Conservation (phyloP, 1,140 invertebrate species). For the Carposina sasakii region DNA sequence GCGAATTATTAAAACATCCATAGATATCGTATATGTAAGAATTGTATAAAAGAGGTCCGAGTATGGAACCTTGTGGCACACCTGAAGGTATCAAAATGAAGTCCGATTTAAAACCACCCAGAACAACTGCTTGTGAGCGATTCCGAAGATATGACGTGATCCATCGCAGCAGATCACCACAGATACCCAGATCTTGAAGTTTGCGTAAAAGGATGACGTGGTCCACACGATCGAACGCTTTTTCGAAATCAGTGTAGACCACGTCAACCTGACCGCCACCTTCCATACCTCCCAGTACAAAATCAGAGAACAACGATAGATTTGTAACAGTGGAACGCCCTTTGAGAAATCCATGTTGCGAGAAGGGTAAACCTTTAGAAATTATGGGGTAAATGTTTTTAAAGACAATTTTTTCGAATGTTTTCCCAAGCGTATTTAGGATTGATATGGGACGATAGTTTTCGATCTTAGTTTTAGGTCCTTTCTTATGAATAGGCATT, state of each 20-base stretch:
- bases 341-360: conserved; percentile 16
- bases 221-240: conserved; percentile 28
- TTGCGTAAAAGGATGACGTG: not conserved
- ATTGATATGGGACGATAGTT: conserved; percentile 31
- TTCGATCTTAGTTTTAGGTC: conserved; percentile 5
- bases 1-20: not conserved
- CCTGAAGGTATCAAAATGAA: not conserved
- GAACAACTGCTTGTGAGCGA: not conserved
- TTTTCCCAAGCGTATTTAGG: conserved; percentile 19
- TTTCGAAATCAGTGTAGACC: conserved; percentile 29
- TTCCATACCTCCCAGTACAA: conserved; percentile 12
- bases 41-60: not conserved
- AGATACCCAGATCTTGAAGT: not conserved
- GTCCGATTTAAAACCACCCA: not conserved
- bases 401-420: conserved; percentile 22
- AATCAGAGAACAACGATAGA: conserved; percentile 18
- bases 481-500: conserved; percentile 14
- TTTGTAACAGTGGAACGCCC: conserved; percentile 29
- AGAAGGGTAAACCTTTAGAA: not conserved
- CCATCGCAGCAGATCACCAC: not conserved
- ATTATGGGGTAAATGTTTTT: conserved; percentile 5
- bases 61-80: not conserved
- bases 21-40: conserved; percentile 3
- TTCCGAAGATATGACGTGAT: not conserved
- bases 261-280: conserved; percentile 23